Evolutionary conservation across 2,797 vertebrate genomes (phyloP).

Genomic region (Microhierax caerulescens): DNA sequence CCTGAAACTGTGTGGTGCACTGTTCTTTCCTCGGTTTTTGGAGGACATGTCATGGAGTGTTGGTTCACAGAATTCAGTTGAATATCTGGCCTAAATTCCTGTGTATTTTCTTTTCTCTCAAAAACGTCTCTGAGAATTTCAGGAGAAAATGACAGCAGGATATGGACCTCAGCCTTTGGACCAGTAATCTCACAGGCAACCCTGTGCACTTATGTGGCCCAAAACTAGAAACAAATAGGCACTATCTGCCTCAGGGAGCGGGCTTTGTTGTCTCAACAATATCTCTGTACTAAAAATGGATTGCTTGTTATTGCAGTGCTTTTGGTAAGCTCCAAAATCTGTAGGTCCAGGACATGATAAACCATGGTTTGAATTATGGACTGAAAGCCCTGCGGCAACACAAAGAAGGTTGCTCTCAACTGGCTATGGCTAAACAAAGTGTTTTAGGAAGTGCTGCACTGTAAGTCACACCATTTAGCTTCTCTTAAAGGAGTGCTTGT

Average conservation of each 20-base stretch:
- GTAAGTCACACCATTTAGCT: not conserved
- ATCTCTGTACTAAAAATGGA: not conserved
- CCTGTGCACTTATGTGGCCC: not conserved
- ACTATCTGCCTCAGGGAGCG: not conserved
- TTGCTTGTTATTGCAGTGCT: not conserved
- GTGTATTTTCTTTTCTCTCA: not conserved
- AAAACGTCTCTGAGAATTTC: not conserved
- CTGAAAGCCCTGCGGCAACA: not conserved
- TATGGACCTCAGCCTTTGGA: not conserved
- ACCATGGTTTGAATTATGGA: not conserved
- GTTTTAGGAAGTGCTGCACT: not conserved
- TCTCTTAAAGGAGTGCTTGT: not conserved
- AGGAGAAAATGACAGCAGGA: no score
- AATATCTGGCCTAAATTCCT: not conserved
- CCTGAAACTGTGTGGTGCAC: not conserved
- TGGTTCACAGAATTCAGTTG: not conserved
- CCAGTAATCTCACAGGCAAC: not conserved
- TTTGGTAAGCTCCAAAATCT: not conserved
- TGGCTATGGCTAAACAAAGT: fast-evolving
- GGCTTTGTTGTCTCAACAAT: not conserved
- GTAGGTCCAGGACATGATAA: not conserved
- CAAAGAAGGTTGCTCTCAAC: not conserved
- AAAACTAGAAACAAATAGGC: not conserved
- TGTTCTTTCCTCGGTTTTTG: not conserved
- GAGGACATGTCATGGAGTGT: not conserved